These are phyloP conservation scores for Tetanocera ferruginea DNA, from an alignment of 2,888 invertebrate genomes.

Conservation along the genomic window DNA sequence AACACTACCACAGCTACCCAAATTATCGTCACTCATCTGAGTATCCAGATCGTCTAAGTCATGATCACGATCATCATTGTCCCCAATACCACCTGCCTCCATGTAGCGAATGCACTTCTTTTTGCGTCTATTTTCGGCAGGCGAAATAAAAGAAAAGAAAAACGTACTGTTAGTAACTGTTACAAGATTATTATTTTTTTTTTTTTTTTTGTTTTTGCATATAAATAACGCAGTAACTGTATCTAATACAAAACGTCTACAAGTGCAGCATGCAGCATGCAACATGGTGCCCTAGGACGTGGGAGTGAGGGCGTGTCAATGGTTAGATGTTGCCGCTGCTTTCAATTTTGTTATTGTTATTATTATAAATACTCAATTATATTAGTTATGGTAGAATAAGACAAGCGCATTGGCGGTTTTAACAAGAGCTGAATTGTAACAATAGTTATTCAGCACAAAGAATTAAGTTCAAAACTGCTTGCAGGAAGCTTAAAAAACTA, in stretches of 20 bases:
- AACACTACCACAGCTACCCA: conserved; percentile 85
- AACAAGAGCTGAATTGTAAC: too few species aligned
- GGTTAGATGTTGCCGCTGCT: neutral
- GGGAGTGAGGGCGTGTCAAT: neutral
- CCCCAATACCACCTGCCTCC: conserved; percentile 81
- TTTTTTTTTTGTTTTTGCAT: neutral
- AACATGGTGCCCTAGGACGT: conserved; percentile 5
- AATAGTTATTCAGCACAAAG: too few species aligned
- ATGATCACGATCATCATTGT: conserved; percentile 69
- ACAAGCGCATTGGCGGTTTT: too few species aligned
- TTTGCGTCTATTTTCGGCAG: conserved; percentile 81
- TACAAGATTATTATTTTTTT: neutral
- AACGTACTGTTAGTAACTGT: conserved; percentile 1
- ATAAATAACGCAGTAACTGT: conserved; percentile 33
- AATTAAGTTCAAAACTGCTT: too few species aligned
- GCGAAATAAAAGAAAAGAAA: conserved; percentile 41
- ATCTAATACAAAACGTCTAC: conserved; percentile 31
- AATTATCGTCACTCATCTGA: conserved; percentile 72
- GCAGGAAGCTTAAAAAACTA: too few species aligned
- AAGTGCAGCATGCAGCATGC: conserved; percentile 40
- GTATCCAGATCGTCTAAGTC: conserved; percentile 49
- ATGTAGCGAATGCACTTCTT: conserved; percentile 97
- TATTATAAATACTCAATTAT: neutral
- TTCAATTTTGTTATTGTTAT: too few species aligned
- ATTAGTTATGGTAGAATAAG: neutral